Evolutionary conservation across 2,888 invertebrate species (phyloP), one percentile per base, ranked within the genome.

Genomic region (Chalcosyrphus nemorum): DNA sequence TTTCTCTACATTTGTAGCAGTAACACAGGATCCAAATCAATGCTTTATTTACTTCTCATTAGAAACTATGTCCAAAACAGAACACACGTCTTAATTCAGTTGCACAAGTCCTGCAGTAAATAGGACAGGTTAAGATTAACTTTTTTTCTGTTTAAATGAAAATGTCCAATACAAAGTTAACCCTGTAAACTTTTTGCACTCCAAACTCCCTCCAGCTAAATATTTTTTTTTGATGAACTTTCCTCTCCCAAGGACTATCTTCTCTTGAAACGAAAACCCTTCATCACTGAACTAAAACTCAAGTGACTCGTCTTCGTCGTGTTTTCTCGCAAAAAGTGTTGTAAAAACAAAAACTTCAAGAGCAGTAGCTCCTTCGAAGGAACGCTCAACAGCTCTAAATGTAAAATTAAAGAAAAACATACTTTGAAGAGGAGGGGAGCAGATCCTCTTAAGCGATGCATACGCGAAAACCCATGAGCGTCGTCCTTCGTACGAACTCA

Each of bases 381-480:
- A n/a, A 38, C 66, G 59, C 80, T 68, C 4, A 65, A 65, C 19
- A 72, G 32, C 71, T 63, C 41, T 32, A 59, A 80, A 65, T 66
- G 71, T 57, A 65, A 81, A 81, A 76, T 76, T 81, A 71, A 81
- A 71, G 52, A 29, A 76, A 81, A 71, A 70, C 71, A 81, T 57
- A 5, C 7, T 38, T 24, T 27, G 9, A 41, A 27, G 9, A n/a
- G n/a, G n/a, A n/a, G n/a, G n/a, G n/a, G n/a, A n/a, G n/a, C 6
- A 45, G 7, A 59, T 35, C 43, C 52, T 32, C 45, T 45, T 9
- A 57, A 19, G 19, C 2, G 45, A 52, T 52, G 52, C 50, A 76
- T 19, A 41, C 13, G 38, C 54, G 2, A 24, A 35, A 35, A 24
- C 17, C 13, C 13, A 24, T 38, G 56, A 47, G 29, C 38, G 65